Evolutionary conservation across 2,113 vertebrate genomes (phyloP).

Genomic region (Aramus guarauna): DNA sequence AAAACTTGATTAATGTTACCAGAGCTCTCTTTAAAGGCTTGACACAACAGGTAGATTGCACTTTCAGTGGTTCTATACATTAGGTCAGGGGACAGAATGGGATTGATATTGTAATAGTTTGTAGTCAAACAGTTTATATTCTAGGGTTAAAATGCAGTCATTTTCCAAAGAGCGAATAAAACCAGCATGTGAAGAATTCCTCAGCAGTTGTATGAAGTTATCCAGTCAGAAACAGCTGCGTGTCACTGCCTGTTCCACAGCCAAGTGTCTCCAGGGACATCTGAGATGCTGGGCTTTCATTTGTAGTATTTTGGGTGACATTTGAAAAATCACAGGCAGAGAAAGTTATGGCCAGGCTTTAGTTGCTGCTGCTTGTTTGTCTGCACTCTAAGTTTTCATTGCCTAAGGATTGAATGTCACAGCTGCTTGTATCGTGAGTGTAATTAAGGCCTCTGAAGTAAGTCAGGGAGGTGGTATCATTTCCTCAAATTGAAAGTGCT

Average conservation of each 20-base stretch:
- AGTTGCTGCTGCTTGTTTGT: neutral
- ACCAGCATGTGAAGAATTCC: neutral
- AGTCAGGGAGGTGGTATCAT: neutral
- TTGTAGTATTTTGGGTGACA: neutral
- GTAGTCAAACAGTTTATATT: neutral
- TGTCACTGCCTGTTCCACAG: neutral
- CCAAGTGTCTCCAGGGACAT: neutral
- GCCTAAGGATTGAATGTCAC: neutral
- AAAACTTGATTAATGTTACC: slow-evolving; percentile 89
- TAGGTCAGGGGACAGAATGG: neutral
- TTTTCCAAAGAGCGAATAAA: neutral
- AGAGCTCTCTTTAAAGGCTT: slow-evolving; percentile 87
- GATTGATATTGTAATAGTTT: neutral
- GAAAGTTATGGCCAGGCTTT: neutral
- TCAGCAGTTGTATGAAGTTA: neutral
- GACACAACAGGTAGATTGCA: slow-evolving; percentile 78
- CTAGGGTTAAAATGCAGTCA: neutral
- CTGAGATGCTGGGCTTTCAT: neutral
- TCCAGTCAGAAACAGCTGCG: neutral
- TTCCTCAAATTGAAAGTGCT: neutral
- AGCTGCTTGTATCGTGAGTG: neutral
- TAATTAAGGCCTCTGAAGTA: neutral
- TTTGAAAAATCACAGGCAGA: neutral
- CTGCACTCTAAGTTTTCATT: neutral
- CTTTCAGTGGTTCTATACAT: neutral